Evolutionary conservation across 2,888 invertebrate species (phyloP), one percentile per base, ranked within the genome.

Genomic region (Parnassius smintheus): DNA sequence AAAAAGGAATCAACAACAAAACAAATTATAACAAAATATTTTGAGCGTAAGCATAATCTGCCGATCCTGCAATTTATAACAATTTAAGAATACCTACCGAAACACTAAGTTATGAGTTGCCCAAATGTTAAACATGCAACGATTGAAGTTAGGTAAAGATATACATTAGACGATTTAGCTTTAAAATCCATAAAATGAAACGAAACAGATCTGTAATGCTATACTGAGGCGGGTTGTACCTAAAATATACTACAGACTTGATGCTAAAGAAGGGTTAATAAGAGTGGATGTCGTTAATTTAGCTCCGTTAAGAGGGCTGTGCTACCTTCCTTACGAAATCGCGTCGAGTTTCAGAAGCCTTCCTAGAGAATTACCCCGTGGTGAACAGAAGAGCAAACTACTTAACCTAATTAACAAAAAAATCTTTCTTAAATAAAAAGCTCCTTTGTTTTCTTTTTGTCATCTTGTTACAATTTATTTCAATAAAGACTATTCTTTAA

Each of bases 331-430:
- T 70, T 66, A 70, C 74, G 75, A 74, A 76, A 80, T 80, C 78
- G 82, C 77, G 66, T 84, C 78, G 76, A 77, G 78, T 86, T 86
- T 78, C 83, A 75, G 74, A 72, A 76, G 76, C 76, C 77, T 78
- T 35, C 35, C 35, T 75, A 76, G 77, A 68, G 77, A 81, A 81
- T 81, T 81, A 82, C 78, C 74, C 77, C 78, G 82, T 74, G 81
- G 80, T 75, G 78, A 76, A 77, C 75, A 75, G 76, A 75, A 74
- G 76, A 82, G 76, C 78, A 75, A 83, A 85, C 85, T 85, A 85
- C 83, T 88, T 86, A 85, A 86, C 82, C 83, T 85, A 85, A 87
- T 88, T 86, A 86, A 78, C 72, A 69, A 73, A 70, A 81, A 85
- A 83, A 79, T 72, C 72, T 75, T 71, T 68, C 66, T 68, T 54